These are phyloP conservation scores for Gallinago undulata DNA, from an alignment of 2,113 vertebrate genomes.

Conservation along the genomic window DNA sequence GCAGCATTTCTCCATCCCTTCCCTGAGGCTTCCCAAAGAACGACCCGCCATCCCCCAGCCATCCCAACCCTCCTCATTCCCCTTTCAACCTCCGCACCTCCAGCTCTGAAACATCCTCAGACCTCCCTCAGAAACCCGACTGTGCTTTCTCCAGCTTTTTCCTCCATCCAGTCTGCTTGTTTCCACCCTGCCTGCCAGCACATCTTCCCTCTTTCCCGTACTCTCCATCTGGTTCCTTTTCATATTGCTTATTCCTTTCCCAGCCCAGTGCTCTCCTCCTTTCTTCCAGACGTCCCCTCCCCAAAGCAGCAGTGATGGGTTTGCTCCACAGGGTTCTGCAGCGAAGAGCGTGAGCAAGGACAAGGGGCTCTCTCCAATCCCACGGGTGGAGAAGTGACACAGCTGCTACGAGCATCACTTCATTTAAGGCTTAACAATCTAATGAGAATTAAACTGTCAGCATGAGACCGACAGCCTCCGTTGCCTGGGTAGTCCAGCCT, in stretches of 20 bases:
- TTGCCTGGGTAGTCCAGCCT: neutral
- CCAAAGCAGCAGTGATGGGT: neutral
- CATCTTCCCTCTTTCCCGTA: neutral
- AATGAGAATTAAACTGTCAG: neutral
- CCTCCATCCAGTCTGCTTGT: slow-evolving; percentile 32
- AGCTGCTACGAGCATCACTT: slow-evolving; percentile 29
- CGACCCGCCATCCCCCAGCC: neutral
- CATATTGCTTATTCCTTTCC: neutral
- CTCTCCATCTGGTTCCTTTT: slow-evolving; percentile 47
- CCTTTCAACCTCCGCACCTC: neutral
- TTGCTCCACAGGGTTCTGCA: neutral
- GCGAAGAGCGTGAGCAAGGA: neutral
- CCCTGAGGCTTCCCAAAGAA: neutral
- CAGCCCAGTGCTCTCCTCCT: slow-evolving; percentile 16
- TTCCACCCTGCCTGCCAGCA: slow-evolving; percentile 43
- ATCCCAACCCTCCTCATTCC: neutral
- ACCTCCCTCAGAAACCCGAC: neutral
- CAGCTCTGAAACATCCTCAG: neutral
- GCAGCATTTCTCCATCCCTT: neutral
- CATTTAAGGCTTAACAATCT: slow-evolving; percentile 47
- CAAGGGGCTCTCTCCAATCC: neutral
- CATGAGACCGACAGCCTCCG: neutral
- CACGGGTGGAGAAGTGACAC: neutral
- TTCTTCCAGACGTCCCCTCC: neutral
- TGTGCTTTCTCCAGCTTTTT: slow-evolving; percentile 15